Evolutionary conservation across 1,140 invertebrate species (phyloP), one percentile per base, ranked within the genome.

Genomic region (Colletes gigas): DNA sequence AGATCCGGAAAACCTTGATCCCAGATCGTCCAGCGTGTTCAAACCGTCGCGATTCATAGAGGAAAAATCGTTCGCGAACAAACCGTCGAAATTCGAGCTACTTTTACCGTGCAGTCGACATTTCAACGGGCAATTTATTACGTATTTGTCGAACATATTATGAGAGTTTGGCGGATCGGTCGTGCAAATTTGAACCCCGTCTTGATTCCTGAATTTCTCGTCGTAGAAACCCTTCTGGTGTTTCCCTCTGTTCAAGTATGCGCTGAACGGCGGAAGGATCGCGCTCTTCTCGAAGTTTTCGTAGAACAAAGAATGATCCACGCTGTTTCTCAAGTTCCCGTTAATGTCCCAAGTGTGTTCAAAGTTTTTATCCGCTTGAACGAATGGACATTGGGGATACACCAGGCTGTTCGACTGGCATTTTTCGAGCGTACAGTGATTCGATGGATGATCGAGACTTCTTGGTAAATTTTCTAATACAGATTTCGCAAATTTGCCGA

Each of bases 261-360:
- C 1, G 3, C 60, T 73, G 9, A 66, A 73, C 15, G 60, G 14
- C 6, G 77, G 60, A n/a, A 79, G 52, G 9, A 79, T 30, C 8
- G 10, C 9, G n/a, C 14, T 78, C 17, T 57, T 30, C 8, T 41
- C 41, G 0, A 60, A 41, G 7, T 65, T 15, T n/a, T 78, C 47
- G 9, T 52, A n/a, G 8, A 30, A 4, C 3, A 30, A 12, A 6
- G 15, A 30, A 1, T 72, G 47, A 4, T 71, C 30, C 5, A 52
- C n/a, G 17, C 10, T 62, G 55, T n/a, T 63, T 6, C 10, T 54
- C 0, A 65, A 9, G 4, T 78, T 78, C 4, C 59, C 50, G 4
- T 78, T 77, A 0, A 60, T 59, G 41, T 77, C 60, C 39, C 21
- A 78, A 0, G 12, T 0, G 6, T 44, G 21, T 15, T 12, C 17